Conservation (phyloP, 1,140 invertebrate genomes). For the Ridgeia piscesae region DNA sequence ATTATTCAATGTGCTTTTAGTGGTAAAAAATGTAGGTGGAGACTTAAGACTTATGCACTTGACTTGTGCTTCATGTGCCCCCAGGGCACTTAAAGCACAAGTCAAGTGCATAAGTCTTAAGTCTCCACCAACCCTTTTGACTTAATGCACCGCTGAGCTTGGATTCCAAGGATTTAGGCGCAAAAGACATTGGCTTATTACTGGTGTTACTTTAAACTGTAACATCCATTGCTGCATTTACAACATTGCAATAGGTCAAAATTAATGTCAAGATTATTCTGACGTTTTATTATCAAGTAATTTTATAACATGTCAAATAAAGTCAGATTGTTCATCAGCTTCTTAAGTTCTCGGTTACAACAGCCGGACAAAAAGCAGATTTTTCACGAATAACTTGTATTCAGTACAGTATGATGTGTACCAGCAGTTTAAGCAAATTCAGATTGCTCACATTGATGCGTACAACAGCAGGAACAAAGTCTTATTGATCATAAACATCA, state of each 20-base stretch:
- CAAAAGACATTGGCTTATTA: background rate
- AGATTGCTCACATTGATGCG: no score
- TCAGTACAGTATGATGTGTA: background rate
- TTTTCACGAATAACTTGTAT: background rate
- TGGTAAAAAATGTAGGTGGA: background rate
- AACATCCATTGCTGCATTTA: background rate
- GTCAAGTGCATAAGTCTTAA: background rate
- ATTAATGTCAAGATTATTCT: no score
- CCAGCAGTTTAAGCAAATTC: no score
- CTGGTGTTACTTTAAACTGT: background rate
- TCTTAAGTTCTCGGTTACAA: background rate
- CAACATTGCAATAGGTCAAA: no score
- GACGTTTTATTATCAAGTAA: background rate
- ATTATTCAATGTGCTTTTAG: background rate
- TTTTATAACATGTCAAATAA: background rate
- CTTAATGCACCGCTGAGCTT: background rate
- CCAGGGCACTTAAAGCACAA: no score
- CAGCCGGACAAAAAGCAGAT: background rate
- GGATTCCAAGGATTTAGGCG: background rate
- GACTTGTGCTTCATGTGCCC: no score
- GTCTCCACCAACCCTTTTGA: background rate
- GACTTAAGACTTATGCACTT: background rate
- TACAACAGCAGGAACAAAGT: no score
- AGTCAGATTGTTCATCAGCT: background rate
- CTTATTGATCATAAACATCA: no score